Conservation (phyloP, 2,113 vertebrate genomes). For the Cyrtonyx montezumae region DNA sequence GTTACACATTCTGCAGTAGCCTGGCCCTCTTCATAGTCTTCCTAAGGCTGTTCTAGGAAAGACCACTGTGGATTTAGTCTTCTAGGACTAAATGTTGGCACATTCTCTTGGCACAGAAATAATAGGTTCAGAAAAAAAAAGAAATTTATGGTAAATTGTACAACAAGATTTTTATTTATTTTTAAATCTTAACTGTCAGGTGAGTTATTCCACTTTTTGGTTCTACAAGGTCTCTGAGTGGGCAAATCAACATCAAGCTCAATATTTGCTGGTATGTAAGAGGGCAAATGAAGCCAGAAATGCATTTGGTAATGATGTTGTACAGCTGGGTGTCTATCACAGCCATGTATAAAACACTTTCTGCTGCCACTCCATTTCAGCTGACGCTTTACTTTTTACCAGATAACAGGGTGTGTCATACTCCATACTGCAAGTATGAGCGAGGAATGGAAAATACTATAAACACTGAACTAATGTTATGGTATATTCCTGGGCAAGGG, state of each 20-base stretch:
- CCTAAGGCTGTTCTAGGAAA: not conserved
- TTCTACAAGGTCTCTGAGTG: not conserved
- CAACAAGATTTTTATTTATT: not conserved
- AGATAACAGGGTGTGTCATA: not conserved
- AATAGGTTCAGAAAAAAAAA: not conserved
- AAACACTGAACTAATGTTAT: not conserved
- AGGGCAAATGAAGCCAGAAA: not conserved
- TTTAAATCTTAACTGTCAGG: not conserved
- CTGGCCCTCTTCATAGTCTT: not conserved
- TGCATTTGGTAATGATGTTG: not conserved
- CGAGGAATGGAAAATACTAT: not conserved
- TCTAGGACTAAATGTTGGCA: not conserved
- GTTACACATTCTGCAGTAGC: not conserved
- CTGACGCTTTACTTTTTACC: not conserved
- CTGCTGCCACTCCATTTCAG: not conserved
- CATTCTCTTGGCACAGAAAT: not conserved
- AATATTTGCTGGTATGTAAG: not conserved
- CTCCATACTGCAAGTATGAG: not conserved
- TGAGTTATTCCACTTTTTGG: not conserved
- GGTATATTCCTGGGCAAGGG: not conserved
- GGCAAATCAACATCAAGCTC: not conserved
- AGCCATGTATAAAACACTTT: not conserved
- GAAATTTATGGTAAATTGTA: not conserved
- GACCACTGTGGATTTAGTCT: not conserved
- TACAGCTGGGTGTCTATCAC: not conserved